These are phyloP conservation scores for Hofmannophila pseudospretella DNA, from an alignment of 2,888 invertebrate genomes.

Conservation along the genomic window DNA sequence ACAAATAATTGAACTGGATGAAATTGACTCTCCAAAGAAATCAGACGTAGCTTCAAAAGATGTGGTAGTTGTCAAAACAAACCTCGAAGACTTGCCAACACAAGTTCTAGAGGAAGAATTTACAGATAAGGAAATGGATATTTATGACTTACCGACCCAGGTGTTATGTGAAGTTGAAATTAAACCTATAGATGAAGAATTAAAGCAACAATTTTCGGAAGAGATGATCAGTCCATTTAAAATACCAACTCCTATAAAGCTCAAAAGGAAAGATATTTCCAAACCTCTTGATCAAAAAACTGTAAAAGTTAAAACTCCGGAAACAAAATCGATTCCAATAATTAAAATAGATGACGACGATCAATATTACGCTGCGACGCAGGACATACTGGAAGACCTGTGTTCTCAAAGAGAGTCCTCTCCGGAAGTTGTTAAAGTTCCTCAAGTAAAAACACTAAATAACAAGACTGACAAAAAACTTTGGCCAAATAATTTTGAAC, in stretches of 20 bases:
- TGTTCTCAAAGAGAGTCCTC: conserved; percentile 41
- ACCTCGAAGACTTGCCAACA: conserved; percentile 27
- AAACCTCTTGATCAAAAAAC: conserved; percentile 21
- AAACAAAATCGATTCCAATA: conserved; percentile 6
- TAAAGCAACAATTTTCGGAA: conserved; percentile 15
- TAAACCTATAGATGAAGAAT: conserved; percentile 2
- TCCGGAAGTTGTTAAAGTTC: conserved; percentile 10
- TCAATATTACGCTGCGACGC: conserved; percentile 56
- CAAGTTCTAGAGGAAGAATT: conserved; percentile 22
- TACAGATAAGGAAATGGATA: conserved; percentile 12
- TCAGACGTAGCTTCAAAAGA: too few relatives aligned
- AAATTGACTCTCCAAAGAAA: background rate
- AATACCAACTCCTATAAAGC: conserved; percentile 44
- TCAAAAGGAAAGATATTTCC: conserved; percentile 34
- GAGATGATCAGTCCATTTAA: conserved; percentile 50
- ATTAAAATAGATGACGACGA: conserved; percentile 24
- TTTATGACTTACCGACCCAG: conserved; percentile 46
- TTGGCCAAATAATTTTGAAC: too few relatives aligned
- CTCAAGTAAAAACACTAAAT: background rate
- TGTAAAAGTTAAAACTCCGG: conserved; percentile 9
- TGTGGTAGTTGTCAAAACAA: too few relatives aligned
- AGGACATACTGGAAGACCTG: conserved; percentile 55
- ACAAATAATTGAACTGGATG: conserved; percentile 12
- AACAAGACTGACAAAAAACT: background rate
- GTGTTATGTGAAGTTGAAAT: conserved; percentile 26